Base-by-base conservation (phyloP, 2,113 vertebrate genomes). In the Antechinus flavipes region DNA sequence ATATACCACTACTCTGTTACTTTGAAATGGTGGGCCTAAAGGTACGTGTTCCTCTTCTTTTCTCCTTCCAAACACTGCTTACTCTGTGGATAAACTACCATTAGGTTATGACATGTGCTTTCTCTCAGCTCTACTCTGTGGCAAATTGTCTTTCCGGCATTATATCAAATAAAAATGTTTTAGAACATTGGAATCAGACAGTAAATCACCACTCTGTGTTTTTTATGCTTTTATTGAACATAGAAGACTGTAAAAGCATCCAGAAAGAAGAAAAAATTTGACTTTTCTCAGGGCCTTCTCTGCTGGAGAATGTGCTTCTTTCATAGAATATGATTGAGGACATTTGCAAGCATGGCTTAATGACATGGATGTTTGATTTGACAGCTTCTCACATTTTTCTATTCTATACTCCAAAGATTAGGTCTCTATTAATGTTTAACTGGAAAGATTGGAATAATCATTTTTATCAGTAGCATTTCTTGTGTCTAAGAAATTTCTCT, bases 131-230 rank as follows among this genome's bases (percentile, higher is more conserved):
- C 68, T 84, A 23, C 68, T 84, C n/a, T 84, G 68, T 84, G 68
- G 68, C 68, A 84, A 42, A 84, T 42, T 42, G n/a, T 84, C n/a
- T 84, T 84, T 84, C 68, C 42, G 68, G 68, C n/a, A 84, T 84
- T 84, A 84, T n/a, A 84, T 84, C 68, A 84, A 84, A 84, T 84
- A 84, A 84, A 84, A 84, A 84, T 84, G 68, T 84, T 84, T 84
- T 84, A 84, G 68, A 84, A 42, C 68, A 42, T 42, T 84, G 68
- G 68, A 84, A 42, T 84, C 5, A 84, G 19, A 84, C n/a, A 42
- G n/a, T 84, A 84, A 84, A 84, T 84, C 68, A 84, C 68, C 3
- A 42, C 6, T 84, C n/a, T 84, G 68, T 42, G n/a, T 35, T 84
- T 84, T 84, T 84, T 84, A 84, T 84, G 68, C 68, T 42, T 84